Evolutionary conservation across 2,797 vertebrate genomes (phyloP).

Genomic region (Stomatorhinus walkeri): DNA sequence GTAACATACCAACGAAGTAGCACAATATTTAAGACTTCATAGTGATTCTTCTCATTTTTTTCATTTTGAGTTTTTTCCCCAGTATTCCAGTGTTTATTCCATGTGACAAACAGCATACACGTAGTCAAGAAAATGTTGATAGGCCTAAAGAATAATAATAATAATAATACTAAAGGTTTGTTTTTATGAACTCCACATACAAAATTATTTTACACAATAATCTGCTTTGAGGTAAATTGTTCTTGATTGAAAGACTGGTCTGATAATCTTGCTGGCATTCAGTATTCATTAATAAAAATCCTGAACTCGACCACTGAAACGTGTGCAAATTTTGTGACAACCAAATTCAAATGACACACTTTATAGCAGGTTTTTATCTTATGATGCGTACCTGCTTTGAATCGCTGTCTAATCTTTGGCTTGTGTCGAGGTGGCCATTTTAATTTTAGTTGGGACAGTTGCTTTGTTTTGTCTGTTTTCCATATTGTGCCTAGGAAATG

Average conservation of each 20-base stretch:
- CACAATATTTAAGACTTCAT: neutral
- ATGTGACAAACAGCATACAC: neutral
- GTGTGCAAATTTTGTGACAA: conserved; percentile 8
- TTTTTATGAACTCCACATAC: neutral
- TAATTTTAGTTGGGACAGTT: neutral
- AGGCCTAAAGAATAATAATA: neutral
- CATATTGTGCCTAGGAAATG: neutral
- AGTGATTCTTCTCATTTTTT: neutral
- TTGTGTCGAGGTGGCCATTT: conserved; percentile 28
- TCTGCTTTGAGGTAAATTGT: neutral
- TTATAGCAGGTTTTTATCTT: neutral
- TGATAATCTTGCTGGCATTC: neutral
- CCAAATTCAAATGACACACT: neutral
- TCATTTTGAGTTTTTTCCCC: neutral
- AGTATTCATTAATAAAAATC: neutral
- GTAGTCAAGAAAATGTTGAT: neutral
- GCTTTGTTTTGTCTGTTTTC: neutral
- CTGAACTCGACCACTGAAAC: neutral
- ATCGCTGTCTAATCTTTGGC: conserved; percentile 32
- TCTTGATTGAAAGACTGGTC: neutral
- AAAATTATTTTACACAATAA: neutral
- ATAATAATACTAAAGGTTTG: neutral
- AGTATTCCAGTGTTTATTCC: neutral
- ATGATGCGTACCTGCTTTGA: conserved; percentile 12
- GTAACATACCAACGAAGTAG: neutral